phyloP scores from a whole-genome alignment of 2,888 invertebrate species.

The Eurois occulta region DNA sequence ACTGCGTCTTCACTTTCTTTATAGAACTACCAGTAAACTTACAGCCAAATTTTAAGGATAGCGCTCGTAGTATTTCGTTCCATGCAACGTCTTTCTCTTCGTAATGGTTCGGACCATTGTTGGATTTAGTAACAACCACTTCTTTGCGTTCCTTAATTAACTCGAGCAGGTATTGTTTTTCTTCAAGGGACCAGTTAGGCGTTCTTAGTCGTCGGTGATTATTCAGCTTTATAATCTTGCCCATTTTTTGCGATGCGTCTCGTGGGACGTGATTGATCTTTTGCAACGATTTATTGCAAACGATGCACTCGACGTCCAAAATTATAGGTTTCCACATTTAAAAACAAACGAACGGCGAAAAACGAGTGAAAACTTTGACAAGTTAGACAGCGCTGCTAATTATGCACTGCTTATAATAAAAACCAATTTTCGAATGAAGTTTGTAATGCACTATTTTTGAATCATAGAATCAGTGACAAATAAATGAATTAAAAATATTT shows the following conservation, averaged over 20 bases:
- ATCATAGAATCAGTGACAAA: slow-evolving; percentile 58
- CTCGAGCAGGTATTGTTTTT: slow-evolving; percentile 86
- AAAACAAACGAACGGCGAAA: slow-evolving; percentile 83
- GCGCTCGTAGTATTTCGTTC: slow-evolving; percentile 84
- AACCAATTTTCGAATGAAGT: slow-evolving; percentile 73
- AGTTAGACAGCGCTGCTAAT: slow-evolving; percentile 71
- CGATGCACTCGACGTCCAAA: slow-evolving; percentile 89
- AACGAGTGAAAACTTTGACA: slow-evolving; percentile 76
- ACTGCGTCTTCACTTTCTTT: slow-evolving; percentile 88
- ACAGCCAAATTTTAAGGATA: slow-evolving; percentile 81
- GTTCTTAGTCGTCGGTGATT: slow-evolving; percentile 83
- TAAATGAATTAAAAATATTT: slow-evolving; percentile 61
- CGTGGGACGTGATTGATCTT: slow-evolving; percentile 84
- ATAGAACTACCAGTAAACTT: slow-evolving; percentile 85
- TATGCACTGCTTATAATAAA: slow-evolving; percentile 71
- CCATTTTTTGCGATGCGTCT: slow-evolving; percentile 79
- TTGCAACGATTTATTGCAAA: slow-evolving; percentile 89
- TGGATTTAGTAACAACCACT: slow-evolving; percentile 83
- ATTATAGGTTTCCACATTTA: slow-evolving; percentile 88
- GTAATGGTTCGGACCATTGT: slow-evolving; percentile 85
- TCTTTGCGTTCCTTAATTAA: slow-evolving; percentile 86
- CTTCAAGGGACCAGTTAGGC: slow-evolving; percentile 87
- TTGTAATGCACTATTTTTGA: slow-evolving; percentile 60
- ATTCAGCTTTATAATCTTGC: slow-evolving; percentile 83
- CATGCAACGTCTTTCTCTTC: slow-evolving; percentile 88